phyloP scores from a whole-genome alignment of 2,888 invertebrate species.

The Itoplectis maculator region DNA sequence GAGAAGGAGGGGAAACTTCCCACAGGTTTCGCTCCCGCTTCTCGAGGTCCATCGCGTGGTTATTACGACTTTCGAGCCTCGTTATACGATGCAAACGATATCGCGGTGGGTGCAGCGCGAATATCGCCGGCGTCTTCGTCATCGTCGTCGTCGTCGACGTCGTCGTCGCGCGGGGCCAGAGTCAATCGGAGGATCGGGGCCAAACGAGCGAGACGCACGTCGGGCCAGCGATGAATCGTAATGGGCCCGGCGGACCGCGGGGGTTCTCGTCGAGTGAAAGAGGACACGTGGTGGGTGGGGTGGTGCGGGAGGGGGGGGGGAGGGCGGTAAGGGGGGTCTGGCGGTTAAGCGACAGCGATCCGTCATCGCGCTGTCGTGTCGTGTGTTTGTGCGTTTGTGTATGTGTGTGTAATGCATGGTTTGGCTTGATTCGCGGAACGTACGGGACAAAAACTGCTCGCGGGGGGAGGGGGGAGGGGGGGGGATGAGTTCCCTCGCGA shows the following conservation, averaged over 20 bases:
- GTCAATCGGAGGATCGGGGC: conserved; percentile 78
- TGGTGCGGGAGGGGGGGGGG: no score
- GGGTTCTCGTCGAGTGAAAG: conserved; percentile 70
- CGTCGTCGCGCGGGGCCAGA: conserved; percentile 71
- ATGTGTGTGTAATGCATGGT: conserved; percentile 38
- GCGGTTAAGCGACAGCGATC: conserved; percentile 78
- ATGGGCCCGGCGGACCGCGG: conserved; percentile 75
- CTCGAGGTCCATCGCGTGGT: not conserved
- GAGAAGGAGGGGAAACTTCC: no score
- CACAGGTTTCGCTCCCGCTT: not conserved
- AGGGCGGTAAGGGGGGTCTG: conserved; percentile 7
- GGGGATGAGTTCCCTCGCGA: no score
- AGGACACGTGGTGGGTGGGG: no score
- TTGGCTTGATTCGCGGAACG: conserved; percentile 17
- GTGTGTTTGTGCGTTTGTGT: conserved; percentile 8
- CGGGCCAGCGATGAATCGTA: conserved; percentile 80
- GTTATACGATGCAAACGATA: conserved; percentile 15
- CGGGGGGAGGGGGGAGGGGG: no score
- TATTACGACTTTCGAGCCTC: conserved; percentile 26
- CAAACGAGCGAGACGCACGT: conserved; percentile 81
- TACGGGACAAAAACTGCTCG: not conserved
- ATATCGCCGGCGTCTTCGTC: conserved; percentile 7
- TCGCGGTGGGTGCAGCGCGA: conserved; percentile 36
- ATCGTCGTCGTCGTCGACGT: conserved; percentile 19
- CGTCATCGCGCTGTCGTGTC: conserved; percentile 75